Conservation (phyloP, 2,797 vertebrate species). For the Bovichtus diacanthus region DNA sequence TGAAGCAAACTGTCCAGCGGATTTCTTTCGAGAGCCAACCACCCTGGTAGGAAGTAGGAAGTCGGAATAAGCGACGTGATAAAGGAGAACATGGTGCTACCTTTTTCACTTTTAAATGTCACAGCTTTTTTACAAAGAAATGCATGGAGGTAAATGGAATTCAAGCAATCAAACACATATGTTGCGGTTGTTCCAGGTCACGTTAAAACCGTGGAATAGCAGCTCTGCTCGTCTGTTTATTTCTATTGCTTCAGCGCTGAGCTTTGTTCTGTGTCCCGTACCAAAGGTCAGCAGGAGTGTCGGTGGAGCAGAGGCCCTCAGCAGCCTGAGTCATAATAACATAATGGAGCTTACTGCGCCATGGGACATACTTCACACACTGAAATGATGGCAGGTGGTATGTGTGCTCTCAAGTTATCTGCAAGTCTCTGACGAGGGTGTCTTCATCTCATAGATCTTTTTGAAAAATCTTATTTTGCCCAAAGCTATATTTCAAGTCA, state of each 20-base stretch:
- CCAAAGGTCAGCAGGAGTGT: constrained; percentile 74
- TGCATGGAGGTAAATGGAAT: neutral
- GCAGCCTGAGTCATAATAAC: constrained; percentile 51
- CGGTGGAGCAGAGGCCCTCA: constrained; percentile 11
- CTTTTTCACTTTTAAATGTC: constrained; percentile 14
- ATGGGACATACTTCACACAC: constrained; percentile 18
- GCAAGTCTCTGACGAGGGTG: neutral
- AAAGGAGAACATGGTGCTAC: constrained; percentile 74
- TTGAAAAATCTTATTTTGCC: constrained; percentile 3
- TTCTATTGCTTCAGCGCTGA: constrained; percentile 37
- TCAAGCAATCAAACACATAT: constrained; percentile 13
- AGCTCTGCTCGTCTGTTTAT: constrained; percentile 43
- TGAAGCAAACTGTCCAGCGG: constrained; percentile 83
- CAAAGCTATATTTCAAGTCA: neutral
- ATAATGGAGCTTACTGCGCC: constrained; percentile 50
- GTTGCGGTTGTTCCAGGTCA: constrained; percentile 19
- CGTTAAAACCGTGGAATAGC: neutral
- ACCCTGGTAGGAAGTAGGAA: constrained; percentile 71
- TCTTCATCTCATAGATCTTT: neutral
- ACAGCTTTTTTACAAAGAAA: constrained; percentile 2
- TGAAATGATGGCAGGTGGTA: neutral
- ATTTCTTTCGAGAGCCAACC: constrained; percentile 77
- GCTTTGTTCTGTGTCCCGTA: constrained; percentile 50
- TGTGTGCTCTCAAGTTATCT: neutral
- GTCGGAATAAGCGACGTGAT: constrained; percentile 77